Evolutionary conservation across 2,888 invertebrate genomes (phyloP), one percentile per base, ranked within the genome.

Genomic region (Sinelater perroti): DNA sequence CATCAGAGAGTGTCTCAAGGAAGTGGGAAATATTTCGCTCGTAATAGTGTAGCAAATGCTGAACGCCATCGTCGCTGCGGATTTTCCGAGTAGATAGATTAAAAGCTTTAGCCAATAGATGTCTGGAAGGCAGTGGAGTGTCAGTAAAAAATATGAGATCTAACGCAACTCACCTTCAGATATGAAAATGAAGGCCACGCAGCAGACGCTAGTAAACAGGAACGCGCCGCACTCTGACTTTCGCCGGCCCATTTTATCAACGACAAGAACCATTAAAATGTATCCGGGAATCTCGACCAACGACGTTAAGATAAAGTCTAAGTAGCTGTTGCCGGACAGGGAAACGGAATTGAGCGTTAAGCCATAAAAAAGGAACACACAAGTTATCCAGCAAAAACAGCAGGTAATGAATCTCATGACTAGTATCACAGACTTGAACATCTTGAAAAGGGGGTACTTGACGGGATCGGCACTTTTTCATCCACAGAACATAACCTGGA

Each of bases 351-450:
- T 91, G 49, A 93, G 81, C 0, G 90, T 90, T 28, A 93, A 77
- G 0, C 93, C 93, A 69, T 91, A 92, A 75, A 90, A 93, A 13
- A 91, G 86, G 61, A 92, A 86, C 0, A 89, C 87, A 67, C 88
- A 87, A 0, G 90, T 87, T 10, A 90, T 85, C 91, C 91, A 91
- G 80, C 90, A 90, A 65, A 90, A 84, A n/a, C 87, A 87, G 63
- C 90, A 89, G 45, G 86, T 85, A 1, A 82, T 65, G 35, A 87
- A 76, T 24, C 88, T 79, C 0, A 80, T 68, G 58, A 85, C 72
- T 8, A 88, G 70, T 13, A 80, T 80, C 33, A 75, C 79, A 0
- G 85, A 85, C 51, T 74, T 81, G 8, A 86, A 70, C 18, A 85
- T 81, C 70, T 83, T 79, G 3, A 13, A 18, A 10, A 62, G 35